Evolutionary conservation across 1,140 invertebrate genomes (phyloP).

Genomic region (Hycleus phaleratus): DNA sequence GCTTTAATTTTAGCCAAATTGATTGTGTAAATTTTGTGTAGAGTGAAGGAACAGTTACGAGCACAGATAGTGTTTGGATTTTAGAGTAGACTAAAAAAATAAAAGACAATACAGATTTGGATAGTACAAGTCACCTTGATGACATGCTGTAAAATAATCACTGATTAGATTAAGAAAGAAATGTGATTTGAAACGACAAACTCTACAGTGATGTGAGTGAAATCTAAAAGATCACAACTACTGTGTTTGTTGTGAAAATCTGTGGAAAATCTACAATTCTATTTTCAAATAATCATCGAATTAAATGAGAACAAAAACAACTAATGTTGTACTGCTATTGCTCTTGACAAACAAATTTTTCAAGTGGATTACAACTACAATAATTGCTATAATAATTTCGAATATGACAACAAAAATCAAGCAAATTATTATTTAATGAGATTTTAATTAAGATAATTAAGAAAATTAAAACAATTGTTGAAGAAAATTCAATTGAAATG

Average conservation of each 20-base stretch:
- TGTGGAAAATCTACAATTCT: background rate
- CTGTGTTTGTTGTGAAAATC: constrained; percentile 1
- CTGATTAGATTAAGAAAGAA: constrained; percentile 1
- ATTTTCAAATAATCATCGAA: background rate
- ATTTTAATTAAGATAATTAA: too few relatives aligned
- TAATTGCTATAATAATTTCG: background rate
- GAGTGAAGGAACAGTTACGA: constrained; percentile 25
- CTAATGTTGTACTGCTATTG: constrained; percentile 27
- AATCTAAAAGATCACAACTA: constrained; percentile 1
- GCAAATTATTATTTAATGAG: too few relatives aligned
- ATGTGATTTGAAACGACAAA: too few relatives aligned
- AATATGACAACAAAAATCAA: too few relatives aligned
- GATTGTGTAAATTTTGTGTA: background rate
- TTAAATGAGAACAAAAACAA: background rate
- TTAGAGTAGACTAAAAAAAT: constrained; percentile 12
- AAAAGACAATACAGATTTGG: constrained; percentile 32
- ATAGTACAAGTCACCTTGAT: constrained; percentile 37
- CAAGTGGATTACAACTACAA: background rate
- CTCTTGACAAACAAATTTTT: constrained; percentile 6
- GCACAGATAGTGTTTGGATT: constrained; percentile 22
- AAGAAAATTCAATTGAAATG: too few relatives aligned
- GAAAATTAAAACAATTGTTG: too few relatives aligned
- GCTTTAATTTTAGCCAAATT: background rate
- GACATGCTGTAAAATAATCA: constrained; percentile 18
- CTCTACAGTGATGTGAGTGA: too few relatives aligned